Base-by-base conservation (phyloP, 2,113 vertebrate species). In the Rousettus leschenaultii region DNA sequence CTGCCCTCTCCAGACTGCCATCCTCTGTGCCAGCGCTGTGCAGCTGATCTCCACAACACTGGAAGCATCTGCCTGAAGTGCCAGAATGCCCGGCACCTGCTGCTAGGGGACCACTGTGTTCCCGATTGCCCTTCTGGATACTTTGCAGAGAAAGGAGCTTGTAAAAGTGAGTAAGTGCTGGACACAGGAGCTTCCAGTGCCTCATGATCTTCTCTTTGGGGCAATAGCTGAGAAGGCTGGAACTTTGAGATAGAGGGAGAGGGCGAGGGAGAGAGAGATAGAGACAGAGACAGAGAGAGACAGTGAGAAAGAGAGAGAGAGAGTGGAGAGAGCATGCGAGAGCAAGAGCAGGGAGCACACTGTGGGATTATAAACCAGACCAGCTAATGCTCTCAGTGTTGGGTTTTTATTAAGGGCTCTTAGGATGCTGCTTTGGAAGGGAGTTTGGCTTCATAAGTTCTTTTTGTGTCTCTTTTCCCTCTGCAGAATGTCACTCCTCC, bases 51-150 rank as follows among this genome's bases (percentile, higher is more conserved):
- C 83, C 91, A 88, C 57, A 96, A 97, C 80, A 68, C 97, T 0
- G 98, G 99, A 85, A 99, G 99, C 5, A 5, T 99, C 9, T 99
- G 99, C 75, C 98, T 99, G 45, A 96, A 93, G 98, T 99, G 99
- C 90, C 98, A 98, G 94, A 97, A 94, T 0, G 8, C 94, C 22
- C 98, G 95, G 8, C 97, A 98, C 91, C 95, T 99, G 96, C 98
- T 99, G 30, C 98, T 99, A 38, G 98, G 98, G 14, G 99, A 99
- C 75, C 98, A 3, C 98, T 99, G 99, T n/a, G 61, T 99, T 43
- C 94, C 99, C 0, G 63, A 48, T 5, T 99, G 99, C 59, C 99
- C 99, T 0, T 12, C 1, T 0, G 99, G 99, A 19, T 97, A 98
- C 98, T 99, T 99, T 1, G 10, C 51, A 0, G 91, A 98, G 33